Evolutionary conservation across 2,888 invertebrate species (phyloP), one percentile per base, ranked within the genome.

Genomic region (Encarsia formosa): DNA sequence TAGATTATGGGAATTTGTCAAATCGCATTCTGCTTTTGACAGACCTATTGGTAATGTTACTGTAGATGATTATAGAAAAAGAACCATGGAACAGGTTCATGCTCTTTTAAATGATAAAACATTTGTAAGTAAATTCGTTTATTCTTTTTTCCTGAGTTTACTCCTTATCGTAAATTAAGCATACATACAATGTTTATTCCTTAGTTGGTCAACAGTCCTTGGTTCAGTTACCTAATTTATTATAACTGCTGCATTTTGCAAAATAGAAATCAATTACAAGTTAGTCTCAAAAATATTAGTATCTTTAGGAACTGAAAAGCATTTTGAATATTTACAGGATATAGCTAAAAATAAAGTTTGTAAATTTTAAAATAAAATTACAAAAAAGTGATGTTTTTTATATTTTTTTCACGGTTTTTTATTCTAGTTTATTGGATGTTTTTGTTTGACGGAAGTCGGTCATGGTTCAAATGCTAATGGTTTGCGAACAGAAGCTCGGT

Each of bases 401-500:
- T n/a, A 8, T 26, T 26, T 8, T 26, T 26, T 26, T 26, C 11
- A 26, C 26, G 11, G 6, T 29, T 13, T 8, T 29, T 29, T 29
- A 9, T 8, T 34, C 15, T 66, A 85, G 85, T 79, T 86, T 48
- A 76, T 86, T 57, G 88, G 92, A 3, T 90, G 91, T 65, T 85
- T 95, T 73, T 89, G 91, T 1, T 76, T 97, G 57, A 98, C 97
- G 1, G 97, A 98, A 78, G 80, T 97, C 22, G 84, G 91, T 19
- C 97, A 98, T 75, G 97, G 97, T 0, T 93, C 93, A 29, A 95
- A 97, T 75, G 91, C 92, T 4, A 90, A 91, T 62, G 86, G 86
- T 45, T 88, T 96, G 84, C 82, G 90, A 63, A 96, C 96, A 0
- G 89, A 86, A 6, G 95, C 96, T 4, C 89, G 84, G 0, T 97